These are phyloP conservation scores for Macquaria australasica DNA, from an alignment of 2,113 vertebrate genomes.

Conservation along the genomic window DNA sequence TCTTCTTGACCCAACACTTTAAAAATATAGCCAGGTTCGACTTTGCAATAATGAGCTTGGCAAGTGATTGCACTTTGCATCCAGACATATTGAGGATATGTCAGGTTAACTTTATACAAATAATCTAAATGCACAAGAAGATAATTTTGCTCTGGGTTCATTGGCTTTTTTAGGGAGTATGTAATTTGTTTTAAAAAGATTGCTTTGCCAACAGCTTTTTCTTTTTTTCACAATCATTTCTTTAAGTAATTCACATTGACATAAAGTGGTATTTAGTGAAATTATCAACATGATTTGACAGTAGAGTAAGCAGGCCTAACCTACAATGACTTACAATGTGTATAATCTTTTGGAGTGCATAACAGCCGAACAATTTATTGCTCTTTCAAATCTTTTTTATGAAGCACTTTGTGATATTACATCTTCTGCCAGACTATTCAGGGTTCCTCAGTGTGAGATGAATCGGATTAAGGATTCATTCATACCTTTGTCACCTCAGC, in stretches of 20 bases:
- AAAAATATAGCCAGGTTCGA: background rate
- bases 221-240: background rate
- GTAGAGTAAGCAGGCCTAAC: background rate
- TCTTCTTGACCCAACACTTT: background rate
- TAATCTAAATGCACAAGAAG: background rate
- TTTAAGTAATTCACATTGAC: slow-evolving; percentile 7
- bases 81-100: slow-evolving; percentile 24
- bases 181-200: slow-evolving; percentile 12
- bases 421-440: background rate
- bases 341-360: background rate
- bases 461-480: background rate
- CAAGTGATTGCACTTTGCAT: slow-evolving; percentile 15
- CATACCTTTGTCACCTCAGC: background rate
- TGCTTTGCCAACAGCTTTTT: background rate
- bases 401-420: background rate
- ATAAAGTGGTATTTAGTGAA: background rate
- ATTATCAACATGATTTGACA: background rate
- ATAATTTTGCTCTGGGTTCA: background rate
- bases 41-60: slow-evolving; percentile 1
- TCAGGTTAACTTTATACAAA: slow-evolving; percentile 34
- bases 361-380: slow-evolving; percentile 9
- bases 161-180: background rate
- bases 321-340: background rate
- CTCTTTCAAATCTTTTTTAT: background rate
- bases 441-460: background rate